Percentiles rank a stretch among this genome's conserved stretches.
Conservation (phyloP, 2,113 vertebrate species). For the Pteropus alecto region DNA sequence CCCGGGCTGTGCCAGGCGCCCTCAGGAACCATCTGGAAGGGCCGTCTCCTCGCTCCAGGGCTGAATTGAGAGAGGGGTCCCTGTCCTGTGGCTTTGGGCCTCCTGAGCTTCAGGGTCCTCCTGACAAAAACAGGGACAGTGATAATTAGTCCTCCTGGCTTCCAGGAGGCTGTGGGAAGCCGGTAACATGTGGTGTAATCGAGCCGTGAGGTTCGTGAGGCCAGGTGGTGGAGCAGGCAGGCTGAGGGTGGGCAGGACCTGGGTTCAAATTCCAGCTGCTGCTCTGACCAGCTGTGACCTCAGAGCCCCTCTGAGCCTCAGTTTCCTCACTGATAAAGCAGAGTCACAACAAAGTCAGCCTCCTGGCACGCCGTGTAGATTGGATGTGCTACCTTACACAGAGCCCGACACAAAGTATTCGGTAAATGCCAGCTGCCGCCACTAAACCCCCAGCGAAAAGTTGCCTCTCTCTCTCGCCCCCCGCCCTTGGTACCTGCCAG, state of each 20-base stretch:
- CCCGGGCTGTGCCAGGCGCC: too few relatives aligned
- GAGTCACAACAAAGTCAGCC: not conserved
- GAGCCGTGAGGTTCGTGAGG: not conserved
- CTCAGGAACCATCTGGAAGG: not conserved
- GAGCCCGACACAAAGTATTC: rapidly evolving
- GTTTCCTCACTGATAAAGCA: not conserved
- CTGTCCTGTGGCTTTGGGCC: not conserved
- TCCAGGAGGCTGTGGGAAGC: not conserved
- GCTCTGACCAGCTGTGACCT: not conserved
- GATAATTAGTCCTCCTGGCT: not conserved
- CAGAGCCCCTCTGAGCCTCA: not conserved
- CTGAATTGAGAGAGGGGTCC: not conserved
- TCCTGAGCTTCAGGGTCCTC: not conserved
- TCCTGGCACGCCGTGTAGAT: too few relatives aligned
- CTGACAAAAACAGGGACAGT: not conserved
- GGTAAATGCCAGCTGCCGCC: not conserved
- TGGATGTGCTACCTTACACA: rapidly evolving
- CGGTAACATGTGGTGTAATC: rapidly evolving
- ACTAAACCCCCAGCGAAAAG: not conserved
- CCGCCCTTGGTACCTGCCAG: not conserved
- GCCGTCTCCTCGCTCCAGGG: too few relatives aligned
- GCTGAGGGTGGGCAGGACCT: not conserved
- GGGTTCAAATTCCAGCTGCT: not conserved
- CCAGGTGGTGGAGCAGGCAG: not conserved
- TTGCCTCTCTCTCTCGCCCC: too few relatives aligned